phyloP scores from a whole-genome alignment of 35 echinoderm and acorn worm genomes.

The Amphiura filiformis region DNA sequence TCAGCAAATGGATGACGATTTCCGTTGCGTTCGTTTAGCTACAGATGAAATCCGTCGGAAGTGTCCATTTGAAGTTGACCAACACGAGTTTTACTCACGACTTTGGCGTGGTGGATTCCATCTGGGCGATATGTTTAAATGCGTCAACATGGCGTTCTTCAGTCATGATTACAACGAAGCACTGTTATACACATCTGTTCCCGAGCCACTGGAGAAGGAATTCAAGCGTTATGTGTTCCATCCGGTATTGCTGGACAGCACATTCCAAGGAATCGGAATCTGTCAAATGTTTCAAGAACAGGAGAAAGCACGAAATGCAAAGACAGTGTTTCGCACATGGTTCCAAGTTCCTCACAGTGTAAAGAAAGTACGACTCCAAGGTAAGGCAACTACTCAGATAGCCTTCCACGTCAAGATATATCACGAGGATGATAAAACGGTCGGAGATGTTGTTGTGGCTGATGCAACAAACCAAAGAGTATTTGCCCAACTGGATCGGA shows the following conservation, averaged over 20 bases:
- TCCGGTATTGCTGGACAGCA: constrained; percentile 81
- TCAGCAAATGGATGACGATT: constrained; percentile 70
- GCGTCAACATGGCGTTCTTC: constrained; percentile 86
- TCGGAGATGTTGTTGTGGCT: constrained; percentile 77
- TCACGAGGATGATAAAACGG: constrained; percentile 27
- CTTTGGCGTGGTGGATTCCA: constrained; percentile 88
- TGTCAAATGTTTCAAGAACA: constrained; percentile 81
- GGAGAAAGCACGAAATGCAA: constrained; percentile 64
- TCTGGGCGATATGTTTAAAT: constrained; percentile 78
- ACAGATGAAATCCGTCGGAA: constrained; percentile 87
- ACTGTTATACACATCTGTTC: constrained; percentile 71
- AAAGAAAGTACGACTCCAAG: constrained; percentile 69
- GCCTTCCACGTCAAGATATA: constrained; percentile 71
- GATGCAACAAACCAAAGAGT: constrained; percentile 80
- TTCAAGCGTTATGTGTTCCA: constrained; percentile 81
- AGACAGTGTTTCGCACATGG: constrained; percentile 58
- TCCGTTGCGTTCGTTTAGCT: constrained; percentile 60
- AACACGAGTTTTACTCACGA: constrained; percentile 82
- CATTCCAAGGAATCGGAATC: constrained; percentile 93
- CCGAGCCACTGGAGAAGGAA: constrained; percentile 74
- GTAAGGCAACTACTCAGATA: constrained; percentile 61
- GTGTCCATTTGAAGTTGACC: constrained; percentile 73
- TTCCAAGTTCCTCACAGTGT: constrained; percentile 89
- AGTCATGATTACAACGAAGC: constrained; percentile 85
- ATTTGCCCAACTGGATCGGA: constrained; percentile 72